Evolutionary conservation across 2,888 invertebrate genomes (phyloP).

Genomic region (Euphydryas editha): DNA sequence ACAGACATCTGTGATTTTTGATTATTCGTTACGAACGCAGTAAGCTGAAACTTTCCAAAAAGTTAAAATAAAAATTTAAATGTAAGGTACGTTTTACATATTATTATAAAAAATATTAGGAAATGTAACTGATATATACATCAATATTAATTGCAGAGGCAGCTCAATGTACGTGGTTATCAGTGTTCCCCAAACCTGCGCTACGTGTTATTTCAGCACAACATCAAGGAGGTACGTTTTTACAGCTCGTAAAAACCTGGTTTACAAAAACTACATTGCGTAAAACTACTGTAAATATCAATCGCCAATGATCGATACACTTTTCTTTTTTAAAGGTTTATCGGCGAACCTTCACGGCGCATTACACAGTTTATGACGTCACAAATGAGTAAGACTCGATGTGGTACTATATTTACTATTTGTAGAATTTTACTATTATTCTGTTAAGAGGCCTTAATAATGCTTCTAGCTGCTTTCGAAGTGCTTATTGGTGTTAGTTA

Average conservation of each 20-base stretch:
- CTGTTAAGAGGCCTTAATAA: constrained; percentile 1
- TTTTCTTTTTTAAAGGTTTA: constrained; percentile 87
- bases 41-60: too few relatives aligned
- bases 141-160: constrained; percentile 85
- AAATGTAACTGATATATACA: constrained; percentile 21
- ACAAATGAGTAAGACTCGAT: constrained; percentile 91
- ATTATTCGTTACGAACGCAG: too few relatives aligned
- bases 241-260: background rate
- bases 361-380: constrained; percentile 96
- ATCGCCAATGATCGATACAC: background rate
- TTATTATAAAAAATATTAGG: too few relatives aligned
- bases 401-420: background rate
- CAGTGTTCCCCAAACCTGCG: constrained; percentile 93
- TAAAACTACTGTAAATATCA: background rate
- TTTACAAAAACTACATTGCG: background rate
- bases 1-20: too few relatives aligned
- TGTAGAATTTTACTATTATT: constrained; percentile 9
- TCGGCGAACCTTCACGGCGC: constrained; percentile 93
- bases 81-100: too few relatives aligned
- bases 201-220: constrained; percentile 94
- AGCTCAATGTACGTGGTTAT: constrained; percentile 93
- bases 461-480: constrained; percentile 26
- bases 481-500: constrained; percentile 19
- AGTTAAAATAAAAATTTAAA: too few relatives aligned
- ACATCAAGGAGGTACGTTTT: constrained; percentile 90